A percentile compares a stretch with the other conserved stretches of the same genome.
Conservation (phyloP, 1,140 invertebrate species). For the Drosophila pandora region DNA sequence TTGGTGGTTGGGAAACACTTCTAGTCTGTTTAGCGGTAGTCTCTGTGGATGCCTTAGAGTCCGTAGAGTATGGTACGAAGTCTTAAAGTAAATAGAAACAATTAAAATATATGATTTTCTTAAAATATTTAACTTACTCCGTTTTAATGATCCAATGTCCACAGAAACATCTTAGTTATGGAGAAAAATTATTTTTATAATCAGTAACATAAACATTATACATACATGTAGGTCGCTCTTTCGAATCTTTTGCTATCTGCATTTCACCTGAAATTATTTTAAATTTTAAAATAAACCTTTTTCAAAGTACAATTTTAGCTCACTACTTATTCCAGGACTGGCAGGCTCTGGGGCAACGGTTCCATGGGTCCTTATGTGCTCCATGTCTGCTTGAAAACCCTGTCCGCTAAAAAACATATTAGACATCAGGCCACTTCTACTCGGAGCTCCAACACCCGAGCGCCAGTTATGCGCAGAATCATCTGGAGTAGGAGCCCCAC, state of each 20-base stretch:
- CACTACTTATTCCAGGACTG: background rate
- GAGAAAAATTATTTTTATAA: background rate
- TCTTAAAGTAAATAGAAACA: background rate
- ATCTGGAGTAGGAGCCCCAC: background rate
- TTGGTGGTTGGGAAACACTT: background rate
- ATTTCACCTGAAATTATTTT: background rate
- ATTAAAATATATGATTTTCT: background rate
- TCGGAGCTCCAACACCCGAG: background rate
- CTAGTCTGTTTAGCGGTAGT: background rate
- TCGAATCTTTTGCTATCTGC: background rate
- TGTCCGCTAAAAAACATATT: background rate
- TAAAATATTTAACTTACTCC: background rate
- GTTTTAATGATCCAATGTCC: background rate
- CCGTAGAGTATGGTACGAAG: background rate
- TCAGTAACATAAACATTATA: background rate
- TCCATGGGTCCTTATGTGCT: background rate
- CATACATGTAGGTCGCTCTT: constrained; percentile 1
- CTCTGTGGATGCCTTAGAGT: background rate
- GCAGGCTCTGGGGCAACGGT: background rate
- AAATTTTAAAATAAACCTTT: background rate
- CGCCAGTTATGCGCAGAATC: background rate
- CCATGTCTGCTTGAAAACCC: background rate
- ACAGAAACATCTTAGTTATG: constrained; percentile 8
- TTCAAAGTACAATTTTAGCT: background rate
- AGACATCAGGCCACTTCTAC: background rate